phyloP scores from a whole-genome alignment of 2,113 vertebrate species.

The Bubo blakistoni region DNA sequence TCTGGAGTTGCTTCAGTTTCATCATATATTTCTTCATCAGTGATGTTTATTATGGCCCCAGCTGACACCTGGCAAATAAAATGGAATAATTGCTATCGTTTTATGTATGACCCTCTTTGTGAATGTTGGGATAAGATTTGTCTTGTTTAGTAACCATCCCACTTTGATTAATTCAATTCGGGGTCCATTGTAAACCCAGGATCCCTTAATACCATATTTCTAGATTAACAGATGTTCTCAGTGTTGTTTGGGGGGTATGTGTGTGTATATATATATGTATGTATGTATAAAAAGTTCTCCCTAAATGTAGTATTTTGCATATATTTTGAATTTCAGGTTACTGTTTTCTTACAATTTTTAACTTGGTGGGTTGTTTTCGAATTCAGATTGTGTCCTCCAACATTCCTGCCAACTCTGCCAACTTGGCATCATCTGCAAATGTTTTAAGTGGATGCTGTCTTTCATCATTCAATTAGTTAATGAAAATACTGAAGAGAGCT shows the following conservation, averaged over 20 bases:
- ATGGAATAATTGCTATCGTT: not conserved
- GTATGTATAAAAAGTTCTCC: not conserved
- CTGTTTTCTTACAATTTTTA: not conserved
- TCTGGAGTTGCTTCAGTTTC: not conserved
- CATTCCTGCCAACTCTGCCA: not conserved
- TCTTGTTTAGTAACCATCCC: not conserved
- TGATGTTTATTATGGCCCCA: not conserved
- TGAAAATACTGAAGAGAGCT: not conserved
- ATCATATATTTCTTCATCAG: not conserved
- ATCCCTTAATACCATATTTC: not conserved
- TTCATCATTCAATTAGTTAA: not conserved
- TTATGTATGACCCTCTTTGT: not conserved
- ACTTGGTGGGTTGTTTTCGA: not conserved
- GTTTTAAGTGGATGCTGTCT: not conserved
- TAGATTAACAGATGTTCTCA: not conserved
- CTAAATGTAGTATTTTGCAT: not conserved
- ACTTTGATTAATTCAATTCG: not conserved
- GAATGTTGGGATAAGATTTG: not conserved
- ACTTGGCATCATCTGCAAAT: not conserved
- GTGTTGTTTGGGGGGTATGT: not conserved
- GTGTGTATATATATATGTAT: rapidly evolving
- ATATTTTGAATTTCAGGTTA: not conserved
- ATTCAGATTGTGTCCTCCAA: not conserved
- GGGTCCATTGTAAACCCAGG: not conserved
- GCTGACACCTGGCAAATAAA: not conserved